Conservation (phyloP, 2,888 invertebrate species). For the Eupithecia centaureata region DNA sequence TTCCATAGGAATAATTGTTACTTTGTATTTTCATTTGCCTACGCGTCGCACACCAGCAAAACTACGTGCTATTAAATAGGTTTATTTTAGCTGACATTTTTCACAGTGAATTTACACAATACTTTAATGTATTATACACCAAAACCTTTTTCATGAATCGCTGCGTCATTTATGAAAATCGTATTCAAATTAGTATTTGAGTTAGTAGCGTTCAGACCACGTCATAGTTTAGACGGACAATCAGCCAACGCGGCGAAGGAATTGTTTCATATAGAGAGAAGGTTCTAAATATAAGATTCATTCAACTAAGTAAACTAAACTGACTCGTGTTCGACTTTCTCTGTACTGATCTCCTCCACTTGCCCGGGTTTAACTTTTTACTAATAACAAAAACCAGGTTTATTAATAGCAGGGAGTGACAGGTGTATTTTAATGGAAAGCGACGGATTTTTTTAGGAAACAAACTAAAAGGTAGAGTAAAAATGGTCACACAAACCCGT, state of each 20-base stretch:
- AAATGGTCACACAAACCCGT: not conserved
- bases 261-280: too few relatives aligned
- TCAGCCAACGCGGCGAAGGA: too few relatives aligned
- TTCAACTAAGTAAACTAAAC: not conserved
- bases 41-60: too few relatives aligned
- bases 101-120: not conserved
- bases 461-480: not conserved
- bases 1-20: too few relatives aligned
- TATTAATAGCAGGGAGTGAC: constrained; percentile 66
- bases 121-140: not conserved
- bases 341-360: not conserved
- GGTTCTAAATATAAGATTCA: too few relatives aligned
- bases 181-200: not conserved
- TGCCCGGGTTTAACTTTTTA: not conserved
- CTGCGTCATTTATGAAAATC: not conserved
- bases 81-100: too few relatives aligned
- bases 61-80: too few relatives aligned
- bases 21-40: too few relatives aligned
- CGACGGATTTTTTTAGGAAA: not conserved
- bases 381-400: constrained; percentile 35
- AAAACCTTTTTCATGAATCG: not conserved
- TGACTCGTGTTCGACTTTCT: not conserved
- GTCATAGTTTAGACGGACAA: too few relatives aligned
- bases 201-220: too few relatives aligned
- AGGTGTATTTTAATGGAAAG: constrained; percentile 53